Conservation (phyloP, 2,888 invertebrate species). For the Leptura quadrifasciata region DNA sequence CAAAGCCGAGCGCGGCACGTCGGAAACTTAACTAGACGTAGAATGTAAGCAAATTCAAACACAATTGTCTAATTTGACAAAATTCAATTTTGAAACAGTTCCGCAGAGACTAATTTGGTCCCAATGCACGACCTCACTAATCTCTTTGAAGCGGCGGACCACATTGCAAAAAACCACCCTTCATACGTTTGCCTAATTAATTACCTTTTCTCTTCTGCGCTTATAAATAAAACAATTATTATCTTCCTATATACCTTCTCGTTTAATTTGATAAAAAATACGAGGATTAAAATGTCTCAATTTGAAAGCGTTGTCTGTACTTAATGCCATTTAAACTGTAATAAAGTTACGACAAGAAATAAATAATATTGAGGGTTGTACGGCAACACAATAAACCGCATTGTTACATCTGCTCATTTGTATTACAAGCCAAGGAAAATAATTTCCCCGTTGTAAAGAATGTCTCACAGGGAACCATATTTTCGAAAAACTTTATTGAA, state of each 20-base stretch:
- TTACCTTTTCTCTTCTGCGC: constrained; percentile 51
- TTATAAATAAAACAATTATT: constrained; percentile 27
- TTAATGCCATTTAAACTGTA: constrained; percentile 15
- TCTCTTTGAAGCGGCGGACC: constrained; percentile 61
- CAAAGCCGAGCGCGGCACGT: constrained; percentile 6
- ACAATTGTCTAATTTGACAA: constrained; percentile 67
- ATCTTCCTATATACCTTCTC: constrained; percentile 19
- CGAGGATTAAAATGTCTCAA: constrained; percentile 10
- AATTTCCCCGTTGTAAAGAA: background rate
- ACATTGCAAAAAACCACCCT: constrained; percentile 58
- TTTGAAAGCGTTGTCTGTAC: constrained; percentile 7
- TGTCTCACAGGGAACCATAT: no score
- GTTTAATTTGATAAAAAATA: constrained; percentile 29
- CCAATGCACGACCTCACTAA: constrained; percentile 63
- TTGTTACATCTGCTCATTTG: background rate
- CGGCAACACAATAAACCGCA: background rate
- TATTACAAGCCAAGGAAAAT: background rate
- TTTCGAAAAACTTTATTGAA: no score
- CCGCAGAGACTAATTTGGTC: constrained; percentile 62
- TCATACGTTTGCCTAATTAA: constrained; percentile 59
- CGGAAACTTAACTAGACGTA: constrained; percentile 36
- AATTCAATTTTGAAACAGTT: constrained; percentile 65
- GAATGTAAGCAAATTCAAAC: constrained; percentile 66
- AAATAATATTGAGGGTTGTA: constrained; percentile 7
- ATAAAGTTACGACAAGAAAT: constrained; percentile 8